A percentile compares a stretch with the other conserved stretches of the same genome.
phyloP scores from a whole-genome alignment of 2,888 invertebrate species.

The Elysia crispata region DNA sequence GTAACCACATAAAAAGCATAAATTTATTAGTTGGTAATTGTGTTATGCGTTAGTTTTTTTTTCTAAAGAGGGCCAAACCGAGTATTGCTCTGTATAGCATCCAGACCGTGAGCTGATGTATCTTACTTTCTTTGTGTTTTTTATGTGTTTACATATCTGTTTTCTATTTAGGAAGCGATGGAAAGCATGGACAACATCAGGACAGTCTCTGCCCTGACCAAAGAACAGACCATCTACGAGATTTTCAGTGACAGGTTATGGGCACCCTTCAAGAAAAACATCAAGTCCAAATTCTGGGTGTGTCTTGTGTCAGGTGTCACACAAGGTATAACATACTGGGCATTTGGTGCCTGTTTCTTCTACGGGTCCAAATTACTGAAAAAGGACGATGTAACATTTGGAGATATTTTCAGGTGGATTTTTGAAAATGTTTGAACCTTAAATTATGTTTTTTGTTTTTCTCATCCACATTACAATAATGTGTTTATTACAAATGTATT shows the following conservation, averaged over 20 bases:
- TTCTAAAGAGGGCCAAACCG: no score
- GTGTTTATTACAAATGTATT: no score
- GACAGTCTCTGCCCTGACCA: conserved; percentile 77
- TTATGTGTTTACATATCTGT: no score
- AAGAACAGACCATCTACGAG: conserved; percentile 75
- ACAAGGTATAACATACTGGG: conserved; percentile 79
- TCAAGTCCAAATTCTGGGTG: conserved; percentile 56
- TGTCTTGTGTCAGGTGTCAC: conserved; percentile 77
- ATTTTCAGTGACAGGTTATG: conserved; percentile 56
- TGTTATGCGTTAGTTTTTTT: no score
- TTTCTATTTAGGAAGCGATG: conserved; percentile 66
- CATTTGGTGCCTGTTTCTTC: conserved; percentile 80
- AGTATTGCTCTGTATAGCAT: no score
- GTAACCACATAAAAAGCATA: no score
- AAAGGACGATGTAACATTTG: conserved; percentile 73
- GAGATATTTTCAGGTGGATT: conserved; percentile 58
- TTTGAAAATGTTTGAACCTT: no score
- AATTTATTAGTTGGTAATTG: no score
- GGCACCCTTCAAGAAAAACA: neutral
- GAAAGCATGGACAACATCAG: conserved; percentile 78
- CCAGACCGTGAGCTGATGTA: no score
- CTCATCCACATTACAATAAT: no score
- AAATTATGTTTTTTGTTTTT: no score
- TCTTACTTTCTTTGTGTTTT: no score
- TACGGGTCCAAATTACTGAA: conserved; percentile 79